Base-by-base conservation (phyloP, 2,113 vertebrate species). In the Petromus typicus region DNA sequence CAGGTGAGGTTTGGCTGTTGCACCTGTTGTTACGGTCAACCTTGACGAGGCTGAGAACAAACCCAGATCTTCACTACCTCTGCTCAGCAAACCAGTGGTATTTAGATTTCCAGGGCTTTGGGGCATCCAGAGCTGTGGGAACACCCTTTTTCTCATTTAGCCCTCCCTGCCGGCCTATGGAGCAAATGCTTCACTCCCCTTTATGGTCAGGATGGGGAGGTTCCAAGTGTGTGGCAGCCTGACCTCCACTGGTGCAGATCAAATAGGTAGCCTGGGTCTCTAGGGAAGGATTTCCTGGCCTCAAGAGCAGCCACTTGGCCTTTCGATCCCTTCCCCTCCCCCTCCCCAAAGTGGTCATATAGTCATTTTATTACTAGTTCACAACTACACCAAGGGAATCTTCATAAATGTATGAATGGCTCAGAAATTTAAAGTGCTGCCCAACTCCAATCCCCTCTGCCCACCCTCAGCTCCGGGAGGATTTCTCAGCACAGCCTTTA, bases 301-400 rank as follows among this genome's bases (percentile, higher is more conserved):
- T 82, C 51, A 37, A 13, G 54, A 37, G 64, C 63, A 79, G 43
- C 76, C 69, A 14, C 13, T 22, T 63, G 75, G 20, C 43, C 51
- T 59, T 84, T 73, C 63, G 23, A 25, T 20, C 13, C 3, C n/a
- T 5, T 17, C 30, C 13, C 30, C 37, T 76, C 64, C 30, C 13
- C 30, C 37, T 76, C 64, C 37, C 43, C 8, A 40, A 80, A 63
- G 66, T 13, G 9, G 16, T 48, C 27, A 14, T 63, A 37, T 30
- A 27, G 71, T 79, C 64, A 83, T 90, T 90, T 87, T 57, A 64
- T 63, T 76, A 93, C 56, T 64, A 82, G 73, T 66, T 69, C 89
- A 66, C 71, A 64, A 43, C 63, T 3, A 13, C 2, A 5, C 57
- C 71, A 16, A 57, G 95, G 64, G 83, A 89, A 63, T 43, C 64